Base-by-base conservation (phyloP, 2,888 invertebrate species). In the Thereva nobilitata region DNA sequence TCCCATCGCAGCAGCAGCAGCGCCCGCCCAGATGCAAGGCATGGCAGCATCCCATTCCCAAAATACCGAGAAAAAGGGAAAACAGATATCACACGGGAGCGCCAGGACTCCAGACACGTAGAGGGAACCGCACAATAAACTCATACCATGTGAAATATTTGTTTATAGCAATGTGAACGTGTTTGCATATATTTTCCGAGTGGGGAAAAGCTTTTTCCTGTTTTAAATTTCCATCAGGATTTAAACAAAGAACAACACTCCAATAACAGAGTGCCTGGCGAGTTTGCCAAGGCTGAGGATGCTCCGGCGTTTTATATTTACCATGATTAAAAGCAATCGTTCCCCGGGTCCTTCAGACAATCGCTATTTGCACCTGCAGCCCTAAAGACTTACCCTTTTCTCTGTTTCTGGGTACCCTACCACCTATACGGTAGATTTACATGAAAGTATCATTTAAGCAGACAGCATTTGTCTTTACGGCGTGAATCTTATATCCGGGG, bases 161-260 rank as follows among this genome's bases (percentile, higher is more conserved):
- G 53, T 64, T 64, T 64, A 64, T 64, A 42, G 54, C 53, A 53
- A 64, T 64, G 54, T 37, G 64, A 64, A 54, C 64, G 54, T 45
- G 38, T 54, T 44, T 45, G 44, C 44, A 54, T 50, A 34, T n/a
- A 5, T 5, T 44, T 45, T 44, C 34, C 54, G n/a, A 54, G 38
- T 12, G 53, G 40, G 37, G 64, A 54, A 64, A 54, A 64, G 53
- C 64, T 64, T 64, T 59, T 64, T 64, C 54, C 54, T 64, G 64
- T 64, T 64, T 65, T 65, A 65, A 65, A 65, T 55, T 65, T 65
- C 64, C 64, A 65, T 65, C 54, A 65, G 47, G 55, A 55, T 55
- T 65, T 55, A 65, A 40, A 65, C 49, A 65, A 64, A 64, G 64
- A 64, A 64, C 54, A 54, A 64, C 54, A 64, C 64, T 64, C 44